Conservation (phyloP, 2,113 vertebrate genomes). For the Hippocampus abdominalis region DNA sequence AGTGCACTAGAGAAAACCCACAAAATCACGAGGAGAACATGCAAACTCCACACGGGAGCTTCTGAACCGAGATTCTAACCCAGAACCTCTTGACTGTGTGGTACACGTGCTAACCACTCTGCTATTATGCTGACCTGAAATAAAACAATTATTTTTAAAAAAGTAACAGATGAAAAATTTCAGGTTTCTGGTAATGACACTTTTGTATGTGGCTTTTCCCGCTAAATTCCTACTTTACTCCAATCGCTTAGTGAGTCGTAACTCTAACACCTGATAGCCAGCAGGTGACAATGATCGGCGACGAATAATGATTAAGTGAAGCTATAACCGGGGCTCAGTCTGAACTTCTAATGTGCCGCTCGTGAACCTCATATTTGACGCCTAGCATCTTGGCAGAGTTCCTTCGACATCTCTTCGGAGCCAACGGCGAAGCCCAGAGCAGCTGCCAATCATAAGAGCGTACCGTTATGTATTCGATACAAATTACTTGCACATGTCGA, state of each 20-base stretch:
- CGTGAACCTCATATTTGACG: conserved; percentile 28
- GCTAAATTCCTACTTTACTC: background rate
- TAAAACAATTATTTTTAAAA: background rate
- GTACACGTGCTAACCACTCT: too few species aligned
- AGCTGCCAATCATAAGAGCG: conserved; percentile 61
- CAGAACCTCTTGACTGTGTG: too few species aligned
- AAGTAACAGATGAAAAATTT: background rate
- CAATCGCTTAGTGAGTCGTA: background rate
- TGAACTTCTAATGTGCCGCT: conserved; percentile 12
- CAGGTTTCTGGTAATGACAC: background rate
- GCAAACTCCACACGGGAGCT: too few species aligned
- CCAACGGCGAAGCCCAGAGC: conserved; percentile 54
- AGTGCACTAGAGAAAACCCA: too few species aligned
- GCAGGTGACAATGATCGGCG: background rate
- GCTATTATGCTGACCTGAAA: background rate
- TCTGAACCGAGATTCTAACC: too few species aligned
- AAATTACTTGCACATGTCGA: conserved; percentile 69
- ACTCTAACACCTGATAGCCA: background rate
- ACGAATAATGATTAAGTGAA: background rate
- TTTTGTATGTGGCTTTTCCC: background rate
- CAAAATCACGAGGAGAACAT: too few species aligned
- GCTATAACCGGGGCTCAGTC: conserved; percentile 5
- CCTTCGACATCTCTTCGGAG: conserved; percentile 32
- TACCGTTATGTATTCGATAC: conserved; percentile 65
- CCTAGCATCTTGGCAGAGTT: conserved; percentile 27